These are phyloP conservation scores for Eupithecia insigniata DNA, from an alignment of 2,888 invertebrate genomes.

Conservation along the genomic window DNA sequence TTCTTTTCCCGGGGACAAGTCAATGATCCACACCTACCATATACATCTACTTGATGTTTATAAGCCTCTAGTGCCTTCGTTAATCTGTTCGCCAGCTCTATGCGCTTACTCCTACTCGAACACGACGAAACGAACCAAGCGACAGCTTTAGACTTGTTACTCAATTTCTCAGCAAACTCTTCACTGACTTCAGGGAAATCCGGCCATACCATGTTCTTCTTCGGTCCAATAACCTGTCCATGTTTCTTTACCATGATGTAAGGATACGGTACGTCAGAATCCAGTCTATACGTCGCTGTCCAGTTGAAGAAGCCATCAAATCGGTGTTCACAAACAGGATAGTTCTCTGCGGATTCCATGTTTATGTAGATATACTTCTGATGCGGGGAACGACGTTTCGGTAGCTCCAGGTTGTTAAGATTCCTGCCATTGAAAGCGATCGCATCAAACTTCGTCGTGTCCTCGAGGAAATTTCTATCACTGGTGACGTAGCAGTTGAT, in stretches of 20 bases:
- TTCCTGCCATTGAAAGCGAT: constrained; percentile 72
- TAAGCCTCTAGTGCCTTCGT: constrained; percentile 55
- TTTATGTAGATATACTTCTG: constrained; percentile 75
- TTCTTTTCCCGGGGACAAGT: constrained; percentile 56
- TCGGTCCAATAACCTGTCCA: constrained; percentile 67
- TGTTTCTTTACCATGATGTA: constrained; percentile 66
- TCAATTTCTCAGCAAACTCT: constrained; percentile 49
- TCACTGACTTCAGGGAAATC: constrained; percentile 48
- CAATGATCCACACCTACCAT: constrained; percentile 79
- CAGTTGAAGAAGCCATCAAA: constrained; percentile 76
- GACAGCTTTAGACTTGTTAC: constrained; percentile 68
- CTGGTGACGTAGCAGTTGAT: constrained; percentile 69
- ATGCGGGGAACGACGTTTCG: constrained; percentile 54
- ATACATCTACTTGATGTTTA: constrained; percentile 76
- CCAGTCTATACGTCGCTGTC: constrained; percentile 73
- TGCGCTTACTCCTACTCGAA: constrained; percentile 58
- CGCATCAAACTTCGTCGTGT: constrained; percentile 65
- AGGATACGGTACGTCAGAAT: constrained; percentile 70
- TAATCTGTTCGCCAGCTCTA: constrained; percentile 54
- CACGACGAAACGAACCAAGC: constrained; percentile 80
- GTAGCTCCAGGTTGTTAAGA: constrained; percentile 52
- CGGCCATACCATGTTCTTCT: constrained; percentile 57
- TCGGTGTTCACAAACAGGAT: constrained; percentile 60
- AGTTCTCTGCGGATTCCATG: constrained; percentile 73
- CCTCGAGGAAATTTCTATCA: constrained; percentile 58